These are phyloP conservation scores for Hirtodrosophila confusa DNA, from an alignment of 2,888 invertebrate genomes.

Conservation along the genomic window DNA sequence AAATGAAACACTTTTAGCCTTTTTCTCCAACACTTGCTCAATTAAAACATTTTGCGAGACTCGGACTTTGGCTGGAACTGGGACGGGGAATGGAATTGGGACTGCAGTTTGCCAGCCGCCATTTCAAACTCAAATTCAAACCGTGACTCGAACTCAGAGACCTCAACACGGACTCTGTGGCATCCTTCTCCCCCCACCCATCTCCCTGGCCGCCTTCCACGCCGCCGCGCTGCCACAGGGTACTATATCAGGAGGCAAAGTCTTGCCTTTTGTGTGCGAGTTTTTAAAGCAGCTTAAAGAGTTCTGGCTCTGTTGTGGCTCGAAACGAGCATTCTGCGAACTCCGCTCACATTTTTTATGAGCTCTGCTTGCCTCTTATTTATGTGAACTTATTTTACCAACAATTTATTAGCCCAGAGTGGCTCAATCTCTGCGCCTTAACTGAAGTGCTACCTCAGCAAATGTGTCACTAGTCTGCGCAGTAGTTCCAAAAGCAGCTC, in stretches of 20 bases:
- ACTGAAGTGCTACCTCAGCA: constrained; percentile 5
- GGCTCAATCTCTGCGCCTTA: constrained; percentile 19
- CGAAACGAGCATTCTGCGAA: constrained; percentile 27
- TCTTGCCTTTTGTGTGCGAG: constrained; percentile 33
- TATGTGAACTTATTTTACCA: constrained; percentile 40
- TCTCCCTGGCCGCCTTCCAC: constrained; percentile 8
- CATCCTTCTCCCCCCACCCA: background rate
- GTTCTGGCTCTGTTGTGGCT: constrained; percentile 24
- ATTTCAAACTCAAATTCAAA: constrained; percentile 15
- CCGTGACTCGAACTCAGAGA: constrained; percentile 15
- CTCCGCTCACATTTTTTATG: constrained; percentile 50
- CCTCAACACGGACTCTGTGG: constrained; percentile 23
- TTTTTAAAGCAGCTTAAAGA: constrained; percentile 59
- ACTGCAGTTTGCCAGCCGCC: background rate
- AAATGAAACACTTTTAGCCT: constrained; percentile 26
- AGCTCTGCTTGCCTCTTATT: constrained; percentile 31
- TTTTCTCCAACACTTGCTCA: constrained; percentile 41
- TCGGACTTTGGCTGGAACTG: constrained; percentile 40
- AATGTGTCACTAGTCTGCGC: constrained; percentile 18
- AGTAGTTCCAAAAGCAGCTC: constrained; percentile 4
- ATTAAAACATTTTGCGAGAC: constrained; percentile 61
- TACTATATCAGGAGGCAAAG: constrained; percentile 39
- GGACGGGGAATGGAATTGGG: too few species aligned
- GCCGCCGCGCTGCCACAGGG: background rate
- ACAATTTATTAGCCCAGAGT: constrained; percentile 37